Base-by-base conservation (phyloP, 2,888 invertebrate species). In the Ectemnius continuus region DNA sequence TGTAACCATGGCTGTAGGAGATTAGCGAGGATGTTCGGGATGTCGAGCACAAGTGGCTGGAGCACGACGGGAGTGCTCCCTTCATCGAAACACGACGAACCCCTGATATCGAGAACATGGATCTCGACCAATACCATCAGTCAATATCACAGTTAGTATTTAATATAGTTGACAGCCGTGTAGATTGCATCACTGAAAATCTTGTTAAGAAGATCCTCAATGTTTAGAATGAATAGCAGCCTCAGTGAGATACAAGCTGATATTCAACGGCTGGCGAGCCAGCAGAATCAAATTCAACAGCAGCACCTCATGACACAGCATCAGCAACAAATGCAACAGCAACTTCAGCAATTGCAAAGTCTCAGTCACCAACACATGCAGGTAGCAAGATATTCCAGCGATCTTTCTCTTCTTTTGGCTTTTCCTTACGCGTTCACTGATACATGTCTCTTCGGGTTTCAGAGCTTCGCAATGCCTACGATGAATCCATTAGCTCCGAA, bases 161-260 rank as follows among this genome's bases (percentile, higher is more conserved):
- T 36, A 36, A 8, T 36, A 36, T 36, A 36, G 36, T 36, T 36
- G 36, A 36, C 8, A 11, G 4, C 6, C 36, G 36, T 36, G 36
- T 36, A 36, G 36, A 6, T 11, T 36, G 36, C 36, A 36, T 36
- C 36, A 36, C 36, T 36, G 36, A 36, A 36, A 36, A 36, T 36
- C 36, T 36, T 36, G 36, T 36, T 36, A 36, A 36, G 36, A 36
- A 36, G 36, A 36, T 36, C 36, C 5, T 36, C 36, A 8, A 36
- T 36, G 36, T 52, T 52, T 14, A 96, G 96, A 92, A 97, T 98
- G 95, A 98, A 98, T 93, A 95, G 94, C 92, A 98, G 96, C 93
- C 94, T 98, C 88, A 96, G 96, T 90, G 98, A 98, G 92, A 95
- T 98, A 88, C 98, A 98, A 92, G 95, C 95, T 81, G 98, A 98